Percentiles rank a stretch among this genome's conserved stretches.
Conservation (phyloP, 2,888 invertebrate species). For the Unio pictorum region DNA sequence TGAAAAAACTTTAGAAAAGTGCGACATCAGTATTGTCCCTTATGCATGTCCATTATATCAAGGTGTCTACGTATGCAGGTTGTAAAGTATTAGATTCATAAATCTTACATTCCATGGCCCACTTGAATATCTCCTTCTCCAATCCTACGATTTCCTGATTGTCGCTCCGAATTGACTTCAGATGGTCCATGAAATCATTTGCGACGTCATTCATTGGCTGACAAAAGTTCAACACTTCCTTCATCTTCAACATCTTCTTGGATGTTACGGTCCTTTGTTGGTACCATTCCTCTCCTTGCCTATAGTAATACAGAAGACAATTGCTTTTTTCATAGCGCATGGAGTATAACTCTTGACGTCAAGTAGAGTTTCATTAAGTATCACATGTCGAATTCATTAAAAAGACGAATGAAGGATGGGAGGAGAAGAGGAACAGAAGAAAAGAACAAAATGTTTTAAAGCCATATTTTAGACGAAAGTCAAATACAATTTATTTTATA, state of each 20-base stretch:
- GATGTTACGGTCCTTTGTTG: constrained; percentile 62
- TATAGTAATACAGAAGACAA: constrained; percentile 25
- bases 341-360: neutral
- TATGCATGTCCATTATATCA: no score
- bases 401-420: no score
- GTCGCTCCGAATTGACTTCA: constrained; percentile 33
- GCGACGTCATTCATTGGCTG: constrained; percentile 63
- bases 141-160: constrained; percentile 55
- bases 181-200: constrained; percentile 60
- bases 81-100: neutral
- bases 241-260: constrained; percentile 66
- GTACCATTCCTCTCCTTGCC: constrained; percentile 70
- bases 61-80: no score
- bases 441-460: no score
- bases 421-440: no score
- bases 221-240: constrained; percentile 62
- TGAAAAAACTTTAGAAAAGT: no score
- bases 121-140: constrained; percentile 69
- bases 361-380: no score
- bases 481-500: no score
- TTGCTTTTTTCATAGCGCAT: neutral
- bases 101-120: constrained; percentile 70
- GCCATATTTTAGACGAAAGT: no score
- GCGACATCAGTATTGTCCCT: no score
- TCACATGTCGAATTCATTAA: no score